Conservation (phyloP, 1,140 invertebrate genomes). For the Listronotus oregonensis region DNA sequence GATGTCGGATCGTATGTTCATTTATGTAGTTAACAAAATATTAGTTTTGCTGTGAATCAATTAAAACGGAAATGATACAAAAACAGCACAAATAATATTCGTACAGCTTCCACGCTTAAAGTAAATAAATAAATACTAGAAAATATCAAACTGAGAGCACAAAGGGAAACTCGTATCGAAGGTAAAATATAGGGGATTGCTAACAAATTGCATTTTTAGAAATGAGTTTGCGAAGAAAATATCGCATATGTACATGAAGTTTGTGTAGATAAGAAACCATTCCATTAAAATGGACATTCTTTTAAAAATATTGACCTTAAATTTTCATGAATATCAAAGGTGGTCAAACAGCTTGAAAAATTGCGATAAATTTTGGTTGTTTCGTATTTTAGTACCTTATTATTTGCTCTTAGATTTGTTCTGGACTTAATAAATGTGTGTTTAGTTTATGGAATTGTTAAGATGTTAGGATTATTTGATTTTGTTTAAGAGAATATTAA, state of each 20-base stretch:
- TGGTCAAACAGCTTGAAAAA: background rate
- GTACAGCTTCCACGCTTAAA: slow-evolving; percentile 5
- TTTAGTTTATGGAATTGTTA: too few species aligned
- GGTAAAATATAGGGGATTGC: slow-evolving; percentile 10
- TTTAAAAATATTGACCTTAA: background rate
- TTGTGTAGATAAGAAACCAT: background rate
- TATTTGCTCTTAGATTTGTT: too few species aligned
- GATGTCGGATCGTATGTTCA: background rate
- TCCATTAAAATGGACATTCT: background rate
- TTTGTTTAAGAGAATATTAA: too few species aligned
- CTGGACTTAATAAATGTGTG: too few species aligned
- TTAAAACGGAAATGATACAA: slow-evolving; percentile 15
- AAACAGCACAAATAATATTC: slow-evolving; percentile 6
- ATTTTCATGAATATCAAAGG: background rate
- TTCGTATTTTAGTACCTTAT: too few species aligned
- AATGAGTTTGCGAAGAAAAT: background rate
- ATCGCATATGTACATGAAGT: background rate
- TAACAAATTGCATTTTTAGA: slow-evolving; percentile 7
- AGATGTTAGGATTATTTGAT: too few species aligned
- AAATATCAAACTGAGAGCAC: background rate
- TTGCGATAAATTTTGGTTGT: too few species aligned
- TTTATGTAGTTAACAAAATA: slow-evolving; percentile 5
- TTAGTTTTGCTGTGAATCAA: slow-evolving; percentile 14
- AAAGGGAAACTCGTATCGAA: background rate
- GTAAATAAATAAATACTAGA: slow-evolving; percentile 19